These are phyloP conservation scores for Apeltes quadracus DNA, from an alignment of 2,113 vertebrate species.

Conservation along the genomic window DNA sequence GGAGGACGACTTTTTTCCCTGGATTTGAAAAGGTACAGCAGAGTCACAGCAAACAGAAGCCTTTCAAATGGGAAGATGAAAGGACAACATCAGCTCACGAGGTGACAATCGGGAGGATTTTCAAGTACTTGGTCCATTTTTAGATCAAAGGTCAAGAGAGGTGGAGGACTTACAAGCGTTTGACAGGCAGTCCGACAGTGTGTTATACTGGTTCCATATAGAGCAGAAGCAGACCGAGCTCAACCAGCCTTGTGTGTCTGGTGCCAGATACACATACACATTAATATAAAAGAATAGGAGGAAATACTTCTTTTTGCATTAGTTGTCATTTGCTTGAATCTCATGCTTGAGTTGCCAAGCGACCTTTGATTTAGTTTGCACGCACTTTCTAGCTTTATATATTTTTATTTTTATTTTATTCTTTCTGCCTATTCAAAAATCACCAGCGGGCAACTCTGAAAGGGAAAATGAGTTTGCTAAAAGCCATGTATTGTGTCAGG, in stretches of 20 bases:
- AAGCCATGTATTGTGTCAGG: conserved; percentile 52
- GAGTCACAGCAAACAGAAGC: conserved; percentile 52
- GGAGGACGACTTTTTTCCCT: conserved; percentile 10
- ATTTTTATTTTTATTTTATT: conserved; percentile 21
- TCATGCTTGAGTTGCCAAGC: neutral
- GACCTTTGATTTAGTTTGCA: conserved; percentile 15
- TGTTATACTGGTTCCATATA: conserved; percentile 23
- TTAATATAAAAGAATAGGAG: neutral
- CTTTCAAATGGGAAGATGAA: conserved; percentile 71
- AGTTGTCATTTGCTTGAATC: neutral
- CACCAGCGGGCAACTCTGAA: conserved; percentile 36
- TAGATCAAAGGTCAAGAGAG: conserved; percentile 10
- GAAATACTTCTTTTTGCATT: neutral
- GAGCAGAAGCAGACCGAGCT: neutral
- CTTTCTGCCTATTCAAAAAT: conserved; percentile 29
- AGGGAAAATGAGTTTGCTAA: conserved; percentile 60
- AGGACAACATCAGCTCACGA: conserved; percentile 49
- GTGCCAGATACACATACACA: neutral
- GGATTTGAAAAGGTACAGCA: conserved; percentile 61
- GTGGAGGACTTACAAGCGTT: conserved; percentile 15
- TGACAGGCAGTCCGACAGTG: conserved; percentile 40
- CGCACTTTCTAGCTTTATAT: conserved; percentile 2
- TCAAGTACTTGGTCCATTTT: conserved; percentile 41
- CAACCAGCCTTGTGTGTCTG: neutral
- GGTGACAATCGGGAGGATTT: conserved; percentile 45